Conservation (phyloP, 2,113 vertebrate species). For the Capreolus pygargus region DNA sequence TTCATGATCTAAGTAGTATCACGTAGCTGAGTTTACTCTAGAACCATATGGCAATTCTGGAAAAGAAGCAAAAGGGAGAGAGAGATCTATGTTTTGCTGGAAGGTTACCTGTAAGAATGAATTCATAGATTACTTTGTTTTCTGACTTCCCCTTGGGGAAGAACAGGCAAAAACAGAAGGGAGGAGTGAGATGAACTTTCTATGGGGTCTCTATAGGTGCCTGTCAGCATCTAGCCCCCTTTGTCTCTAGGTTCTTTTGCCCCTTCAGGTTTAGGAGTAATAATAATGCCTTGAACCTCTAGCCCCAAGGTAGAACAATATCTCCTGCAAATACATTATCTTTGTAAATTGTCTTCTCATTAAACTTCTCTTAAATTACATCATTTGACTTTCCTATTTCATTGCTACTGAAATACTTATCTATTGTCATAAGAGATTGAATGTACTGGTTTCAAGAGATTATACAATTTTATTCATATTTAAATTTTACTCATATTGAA, state of each 20-base stretch:
- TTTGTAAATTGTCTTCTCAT: not conserved
- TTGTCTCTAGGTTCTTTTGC: not conserved
- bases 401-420: not conserved
- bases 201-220: fast-evolving
- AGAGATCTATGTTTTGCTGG: not conserved
- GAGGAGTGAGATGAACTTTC: not conserved
- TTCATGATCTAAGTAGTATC: not conserved
- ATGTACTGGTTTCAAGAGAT: conserved; percentile 39
- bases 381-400: not conserved
- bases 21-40: not conserved
- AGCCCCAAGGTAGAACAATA: not conserved
- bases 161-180: not conserved
- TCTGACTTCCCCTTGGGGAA: not conserved
- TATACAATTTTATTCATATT: conserved; percentile 20
- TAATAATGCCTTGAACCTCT: not conserved
- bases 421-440: conserved; percentile 6
- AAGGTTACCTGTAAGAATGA: not conserved
- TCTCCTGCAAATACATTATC: not conserved
- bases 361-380: not conserved
- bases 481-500: conserved; percentile 30
- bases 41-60: not conserved
- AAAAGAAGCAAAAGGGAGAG: not conserved
- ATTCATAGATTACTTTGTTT: not conserved
- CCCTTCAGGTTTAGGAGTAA: not conserved
- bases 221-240: not conserved